These are phyloP conservation scores for Cactoblastis cactorum DNA, from an alignment of 2,888 invertebrate species.

Conservation along the genomic window DNA sequence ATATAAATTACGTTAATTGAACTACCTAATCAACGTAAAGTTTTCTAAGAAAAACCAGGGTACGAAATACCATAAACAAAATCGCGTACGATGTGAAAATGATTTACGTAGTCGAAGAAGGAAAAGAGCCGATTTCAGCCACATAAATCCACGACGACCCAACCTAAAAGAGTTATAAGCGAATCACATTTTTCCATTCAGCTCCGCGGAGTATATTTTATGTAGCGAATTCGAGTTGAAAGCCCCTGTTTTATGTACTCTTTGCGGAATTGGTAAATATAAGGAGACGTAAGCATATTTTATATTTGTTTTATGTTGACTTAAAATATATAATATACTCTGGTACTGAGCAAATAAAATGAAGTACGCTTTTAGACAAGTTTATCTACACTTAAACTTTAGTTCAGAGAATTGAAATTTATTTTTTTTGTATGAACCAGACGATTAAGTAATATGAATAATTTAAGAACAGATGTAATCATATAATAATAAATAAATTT, in stretches of 20 bases:
- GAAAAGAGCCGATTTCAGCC: conserved; percentile 48
- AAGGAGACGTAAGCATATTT: not conserved
- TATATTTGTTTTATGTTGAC: no score
- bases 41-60: conserved; percentile 37
- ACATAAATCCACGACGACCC: conserved; percentile 48
- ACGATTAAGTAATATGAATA: no score
- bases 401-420: no score
- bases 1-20: no score
- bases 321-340: no score
- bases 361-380: no score
- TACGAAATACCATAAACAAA: conserved; percentile 37
- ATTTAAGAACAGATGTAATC: no score
- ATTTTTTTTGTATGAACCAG: no score
- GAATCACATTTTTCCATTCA: conserved; percentile 56
- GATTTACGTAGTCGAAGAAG: conserved; percentile 63
- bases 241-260: conserved; percentile 2
- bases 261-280: not conserved
- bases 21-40: no score
- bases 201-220: conserved; percentile 19
- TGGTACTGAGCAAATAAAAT: no score
- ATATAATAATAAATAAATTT: no score
- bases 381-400: no score
- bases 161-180: conserved; percentile 57
- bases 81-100: conserved; percentile 50
- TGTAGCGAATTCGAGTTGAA: conserved; percentile 9